A percentile compares a stretch with the other conserved stretches of the same genome.
phyloP scores from a whole-genome alignment of 2,888 invertebrate species.

The Ophion slaviceki region DNA sequence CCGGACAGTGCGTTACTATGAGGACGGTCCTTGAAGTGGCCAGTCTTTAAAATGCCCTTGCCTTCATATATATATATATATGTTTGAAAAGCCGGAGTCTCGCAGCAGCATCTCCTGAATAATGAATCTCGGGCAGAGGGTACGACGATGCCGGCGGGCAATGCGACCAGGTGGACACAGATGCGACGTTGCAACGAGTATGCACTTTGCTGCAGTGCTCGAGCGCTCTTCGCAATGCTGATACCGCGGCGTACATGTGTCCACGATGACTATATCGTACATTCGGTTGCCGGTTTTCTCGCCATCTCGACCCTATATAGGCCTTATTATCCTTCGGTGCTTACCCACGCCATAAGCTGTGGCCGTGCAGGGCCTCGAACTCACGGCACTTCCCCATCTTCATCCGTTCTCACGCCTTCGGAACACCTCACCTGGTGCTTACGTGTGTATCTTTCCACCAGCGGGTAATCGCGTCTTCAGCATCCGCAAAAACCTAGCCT shows the following conservation, averaged over 20 bases:
- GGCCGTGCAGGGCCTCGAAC: conserved; percentile 16
- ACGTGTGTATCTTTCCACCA: not conserved
- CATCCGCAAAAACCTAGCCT: not conserved
- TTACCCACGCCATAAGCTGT: conserved; percentile 49
- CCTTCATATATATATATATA: not conserved
- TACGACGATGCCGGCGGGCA: conserved; percentile 37
- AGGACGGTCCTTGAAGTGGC: not conserved
- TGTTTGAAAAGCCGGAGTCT: conserved; percentile 34
- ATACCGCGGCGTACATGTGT: conserved; percentile 28
- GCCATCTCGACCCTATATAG: conserved; percentile 23
- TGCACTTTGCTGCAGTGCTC: conserved; percentile 67
- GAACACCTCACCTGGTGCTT: not conserved
- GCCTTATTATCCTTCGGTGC: conserved; percentile 46
- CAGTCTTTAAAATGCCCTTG: not conserved
- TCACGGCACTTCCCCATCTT: conserved; percentile 27
- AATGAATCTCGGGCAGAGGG: conserved; percentile 55
- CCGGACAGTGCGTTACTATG: not conserved
- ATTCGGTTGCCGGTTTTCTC: conserved; percentile 41
- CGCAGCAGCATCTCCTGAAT: conserved; percentile 62
- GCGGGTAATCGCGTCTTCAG: not conserved
- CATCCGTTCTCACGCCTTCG: not conserved
- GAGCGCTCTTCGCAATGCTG: conserved; percentile 60
- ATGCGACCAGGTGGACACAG: conserved; percentile 67
- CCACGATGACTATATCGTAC: conserved; percentile 11
- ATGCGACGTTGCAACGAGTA: conserved; percentile 65